Base-by-base conservation (phyloP, 1,140 invertebrate genomes). In the Acromyrmex echinatior region DNA sequence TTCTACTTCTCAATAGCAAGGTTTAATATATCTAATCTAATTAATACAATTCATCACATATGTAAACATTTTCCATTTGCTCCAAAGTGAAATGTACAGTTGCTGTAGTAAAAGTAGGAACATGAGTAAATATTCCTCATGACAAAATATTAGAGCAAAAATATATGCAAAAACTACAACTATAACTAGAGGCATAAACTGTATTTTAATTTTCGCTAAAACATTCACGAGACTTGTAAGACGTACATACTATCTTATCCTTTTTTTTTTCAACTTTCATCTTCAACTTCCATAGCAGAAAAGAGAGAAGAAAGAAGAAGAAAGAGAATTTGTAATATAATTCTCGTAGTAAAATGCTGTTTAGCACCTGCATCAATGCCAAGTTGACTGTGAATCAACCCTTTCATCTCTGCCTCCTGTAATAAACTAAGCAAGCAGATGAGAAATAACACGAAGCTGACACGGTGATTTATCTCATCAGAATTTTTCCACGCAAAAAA, bases 151-250 rank as follows among this genome's bases (percentile, higher is more conserved):
- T 0, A 74, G 5, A 45, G 18, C 3, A 10, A 73, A 25, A 76
- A 62, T 62, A 25, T 14, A 53, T 1, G 56, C 2, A 63, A 62
- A 76, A 16, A 76, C 28, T 60, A 63, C 56, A 21, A 35, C 63
- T 80, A 21, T 9, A 25, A 45, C 39, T 45, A 45, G 39, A 45
- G 9, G 3, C 16, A n/a, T 25, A 21, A 71, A 31, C n/a, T 10
- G 9, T 25, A 58, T 84, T 76, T 84, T 84, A 84, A 84, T 84
- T 84, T 84, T 76, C 70, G 39, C 39, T 76, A 56, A 71, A 84
- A 71, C 35, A 84, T 39, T 14, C 16, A 10, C 18, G 12, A n/a
- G 70, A 45, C 39, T 45, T 51, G 3, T 49, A 62, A n/a, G 18
- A 74, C 1, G 9, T 68, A 39, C 14, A 14, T 25, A 49, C 16